Evolutionary conservation across 2,888 invertebrate species (phyloP), one percentile per base, ranked within the genome.

Genomic region (Meghimatium bilineatum): DNA sequence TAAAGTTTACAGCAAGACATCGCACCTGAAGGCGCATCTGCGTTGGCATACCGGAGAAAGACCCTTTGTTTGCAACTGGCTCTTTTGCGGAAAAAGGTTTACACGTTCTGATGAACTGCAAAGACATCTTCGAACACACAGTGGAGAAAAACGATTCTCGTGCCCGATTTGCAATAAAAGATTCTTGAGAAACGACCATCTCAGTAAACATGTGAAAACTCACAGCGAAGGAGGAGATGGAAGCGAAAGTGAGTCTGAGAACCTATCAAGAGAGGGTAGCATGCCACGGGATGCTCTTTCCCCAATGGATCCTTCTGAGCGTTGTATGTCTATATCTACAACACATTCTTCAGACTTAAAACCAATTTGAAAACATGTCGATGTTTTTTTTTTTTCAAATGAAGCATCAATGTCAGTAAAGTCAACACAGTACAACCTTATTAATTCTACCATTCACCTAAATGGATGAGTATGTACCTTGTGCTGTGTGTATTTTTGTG

Each of bases 31-130:
- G 95, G 99, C 99, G 79, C 99, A 99, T 94, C 95, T 99, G 86
- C 96, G 99, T 92, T 99, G 99, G 99, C 99, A 99, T 95, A 98
- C 98, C 77, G 98, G 98, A 85, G 99, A 99, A 94, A 95, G 99
- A 89, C 99, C 99, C 63, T 98, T 97, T 94, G 97, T 98, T 86
- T 99, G 98, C 95, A 98, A 98, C 94, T 99, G 98, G 98, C 95
- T 98, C 91, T 98, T 98, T 95, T 99, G 98, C 94, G 98, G 98
- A 87, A 99, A 99, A 94, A 95, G 98, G 88, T 99, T 99, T 95
- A 99, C 98, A 86, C 95, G 97, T 90, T 98, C 98, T 88, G 99
- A 99, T 94, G 99, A 99, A 94, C 95, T 99, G 90, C 98, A 99
- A 94, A 96, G 98, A 91, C 98, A 99, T 94, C 95, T 98, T 91